Percentiles rank a stretch among this genome's conserved stretches.
Conservation (phyloP, 2,888 invertebrate species). For the Euzophera pinguis region DNA sequence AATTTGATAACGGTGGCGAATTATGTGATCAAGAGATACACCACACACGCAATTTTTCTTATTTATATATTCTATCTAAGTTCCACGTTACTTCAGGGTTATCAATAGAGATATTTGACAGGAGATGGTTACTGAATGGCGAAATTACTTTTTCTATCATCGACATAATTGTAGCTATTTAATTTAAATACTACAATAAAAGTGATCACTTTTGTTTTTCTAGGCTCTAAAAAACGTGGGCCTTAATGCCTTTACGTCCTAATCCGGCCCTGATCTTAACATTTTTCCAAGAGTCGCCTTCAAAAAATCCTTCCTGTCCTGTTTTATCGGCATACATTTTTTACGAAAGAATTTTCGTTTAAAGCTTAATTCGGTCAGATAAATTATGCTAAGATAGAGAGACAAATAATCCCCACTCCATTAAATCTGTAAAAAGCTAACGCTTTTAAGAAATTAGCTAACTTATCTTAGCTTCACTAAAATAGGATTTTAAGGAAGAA, state of each 20-base stretch:
- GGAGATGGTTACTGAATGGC: too few relatives aligned
- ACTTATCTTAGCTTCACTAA: constrained; percentile 55
- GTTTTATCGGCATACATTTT: constrained; percentile 51
- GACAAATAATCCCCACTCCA: constrained; percentile 59
- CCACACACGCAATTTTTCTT: too few relatives aligned
- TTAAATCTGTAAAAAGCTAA: constrained; percentile 65
- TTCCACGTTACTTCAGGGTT: too few relatives aligned
- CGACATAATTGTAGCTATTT: too few relatives aligned
- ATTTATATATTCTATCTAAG: too few relatives aligned
- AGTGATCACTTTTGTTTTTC: not conserved
- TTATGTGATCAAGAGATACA: too few relatives aligned
- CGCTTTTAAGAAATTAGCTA: constrained; percentile 69
- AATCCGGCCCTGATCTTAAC: not conserved
- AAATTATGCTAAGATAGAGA: constrained; percentile 60
- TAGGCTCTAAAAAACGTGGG: not conserved
- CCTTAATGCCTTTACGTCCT: not conserved
- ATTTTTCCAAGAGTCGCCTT: constrained; percentile 37
- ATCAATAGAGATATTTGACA: too few relatives aligned
- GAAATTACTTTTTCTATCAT: too few relatives aligned
- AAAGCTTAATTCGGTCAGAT: constrained; percentile 52
- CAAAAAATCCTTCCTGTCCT: constrained; percentile 38
- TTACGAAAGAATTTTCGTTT: constrained; percentile 43
- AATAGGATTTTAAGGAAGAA: constrained; percentile 44
- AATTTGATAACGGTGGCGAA: too few relatives aligned
- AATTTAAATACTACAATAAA: too few relatives aligned